Base-by-base conservation (phyloP, 2,113 vertebrate species). In the Indicator maculatus region DNA sequence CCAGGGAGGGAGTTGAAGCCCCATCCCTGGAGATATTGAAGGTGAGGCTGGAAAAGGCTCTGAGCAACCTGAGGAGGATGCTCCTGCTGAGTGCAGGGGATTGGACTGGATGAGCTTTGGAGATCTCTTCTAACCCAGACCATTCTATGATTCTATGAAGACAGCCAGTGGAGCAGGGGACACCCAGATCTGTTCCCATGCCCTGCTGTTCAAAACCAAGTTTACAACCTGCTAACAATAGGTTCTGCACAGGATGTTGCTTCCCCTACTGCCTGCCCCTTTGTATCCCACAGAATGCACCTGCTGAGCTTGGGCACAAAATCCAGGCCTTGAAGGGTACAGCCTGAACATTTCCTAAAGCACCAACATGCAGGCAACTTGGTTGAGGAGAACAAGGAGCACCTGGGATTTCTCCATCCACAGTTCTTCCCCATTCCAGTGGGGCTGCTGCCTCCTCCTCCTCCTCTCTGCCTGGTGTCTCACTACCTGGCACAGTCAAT, bases 191-290 rank as follows among this genome's bases (percentile, higher is more conserved):
- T 86, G 47, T 79, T 92, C 93, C 9, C 53, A 84, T 63, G 88
- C 83, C 61, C 64, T 70, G 83, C 16, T 24, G 47, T 83, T 86
- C 86, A 66, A 92, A 93, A 81, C 58, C 53, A 92, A 86, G 81
- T 81, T 58, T 90, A 78, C 65, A 38, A 74, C 84, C 74, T 94
- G 83, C 77, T 89, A 96, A 24, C 78, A 85, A 93, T 80, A 94
- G 73, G 74, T 65, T 94, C 80, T 58, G 88, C 39, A 82, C 74
- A 86, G 56, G 93, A 89, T 39, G 70, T 36, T 88, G 79, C 80
- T 87, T 82, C 81, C 74, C 77, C 71, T 52, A 45, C 33, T 45
- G 89, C 77, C 80, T 55, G 83, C 77, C 55, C 24, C 31, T 60
- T 90, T 90, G 26, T 87, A 84, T 82, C 81, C 82, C 79, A 87